Percentiles rank a stretch among this genome's conserved stretches.
Evolutionary conservation across 2,888 invertebrate genomes (phyloP).

Genomic region (Fissipunctia ypsillon): DNA sequence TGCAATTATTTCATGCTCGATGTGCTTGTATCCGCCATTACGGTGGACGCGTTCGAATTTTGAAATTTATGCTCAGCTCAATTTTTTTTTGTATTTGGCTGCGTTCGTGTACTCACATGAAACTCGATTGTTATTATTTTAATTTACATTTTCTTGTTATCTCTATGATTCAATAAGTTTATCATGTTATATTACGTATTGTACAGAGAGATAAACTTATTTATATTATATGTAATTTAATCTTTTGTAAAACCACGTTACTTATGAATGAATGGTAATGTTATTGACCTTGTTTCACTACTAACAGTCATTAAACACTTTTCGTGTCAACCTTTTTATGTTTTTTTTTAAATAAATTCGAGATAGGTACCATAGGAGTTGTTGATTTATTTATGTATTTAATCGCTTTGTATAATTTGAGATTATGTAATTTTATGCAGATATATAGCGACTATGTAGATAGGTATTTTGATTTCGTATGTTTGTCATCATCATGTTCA

Average conservation of each 20-base stretch:
- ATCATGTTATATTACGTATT: constrained; percentile 43
- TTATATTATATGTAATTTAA: constrained; percentile 64
- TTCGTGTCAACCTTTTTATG: constrained; percentile 31
- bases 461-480: constrained; percentile 5
- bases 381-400: constrained; percentile 9
- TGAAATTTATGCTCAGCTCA: constrained; percentile 63
- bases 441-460: background rate
- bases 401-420: constrained; percentile 1
- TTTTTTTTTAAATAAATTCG: background rate
- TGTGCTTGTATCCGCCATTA: constrained; percentile 84
- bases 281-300: constrained; percentile 71
- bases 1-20: constrained; percentile 87
- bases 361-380: background rate
- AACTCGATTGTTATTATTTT: constrained; percentile 47
- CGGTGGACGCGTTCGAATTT: constrained; percentile 75
- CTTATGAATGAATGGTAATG: constrained; percentile 78
- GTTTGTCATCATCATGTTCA: background rate
- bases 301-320: constrained; percentile 38
- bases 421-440: constrained; percentile 11
- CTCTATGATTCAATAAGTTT: constrained; percentile 56
- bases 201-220: constrained; percentile 41
- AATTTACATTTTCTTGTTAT: constrained; percentile 58
- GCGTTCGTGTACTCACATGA: constrained; percentile 34
- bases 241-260: constrained; percentile 67
- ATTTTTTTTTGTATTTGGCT: constrained; percentile 40